Base-by-base conservation (phyloP, 2,888 invertebrate species). In the Phoenoteleia sp. region DNA sequence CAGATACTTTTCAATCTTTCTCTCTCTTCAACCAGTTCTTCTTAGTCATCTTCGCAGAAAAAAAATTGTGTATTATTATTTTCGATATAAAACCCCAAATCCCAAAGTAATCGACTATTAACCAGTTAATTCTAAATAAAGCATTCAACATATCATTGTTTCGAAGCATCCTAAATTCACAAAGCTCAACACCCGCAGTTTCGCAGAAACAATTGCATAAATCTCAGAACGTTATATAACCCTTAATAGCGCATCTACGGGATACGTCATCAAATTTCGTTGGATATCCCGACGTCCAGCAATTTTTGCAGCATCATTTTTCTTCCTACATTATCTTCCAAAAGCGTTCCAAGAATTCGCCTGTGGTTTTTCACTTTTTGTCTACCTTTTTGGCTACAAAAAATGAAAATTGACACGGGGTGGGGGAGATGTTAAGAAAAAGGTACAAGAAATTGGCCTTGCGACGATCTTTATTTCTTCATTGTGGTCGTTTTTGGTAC, bases 401-500 rank as follows among this genome's bases (percentile, higher is more conserved):
- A 77, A 67, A 49, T 60, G 49, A 45, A 67, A 39, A 60, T 49
- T 47, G 36, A 13, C 27, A 39, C 33, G 39, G 1, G 3, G 23
- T 19, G 9, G 9, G 45, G 33, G 56, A 42, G 33, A 64, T n/a
- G 54, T 15, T 15, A 27, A 47, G 25, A 42, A 27, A 54, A 71
- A 58, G 54, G 17, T 36, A 56, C 11, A 45, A 64, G 75, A 76
- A 67, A 75, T 81, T 81, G 81, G 81, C 81, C 81, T 54, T 36
- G 49, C 67, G 71, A 47, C 54, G 71, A 62, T 77, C 66, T n/a
- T n/a, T n/a, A 58, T 49, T 33, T 39, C 69, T 23, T 75, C 80
- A 86, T 84, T 86, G 82, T 86, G 74, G 74, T 85, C 84, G 47
- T 86, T 83, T 86, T 80, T 67, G 88, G 84, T 86, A 89, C 89